Base-by-base conservation (phyloP, 1,140 invertebrate genomes). In the Bombus consobrinus region DNA sequence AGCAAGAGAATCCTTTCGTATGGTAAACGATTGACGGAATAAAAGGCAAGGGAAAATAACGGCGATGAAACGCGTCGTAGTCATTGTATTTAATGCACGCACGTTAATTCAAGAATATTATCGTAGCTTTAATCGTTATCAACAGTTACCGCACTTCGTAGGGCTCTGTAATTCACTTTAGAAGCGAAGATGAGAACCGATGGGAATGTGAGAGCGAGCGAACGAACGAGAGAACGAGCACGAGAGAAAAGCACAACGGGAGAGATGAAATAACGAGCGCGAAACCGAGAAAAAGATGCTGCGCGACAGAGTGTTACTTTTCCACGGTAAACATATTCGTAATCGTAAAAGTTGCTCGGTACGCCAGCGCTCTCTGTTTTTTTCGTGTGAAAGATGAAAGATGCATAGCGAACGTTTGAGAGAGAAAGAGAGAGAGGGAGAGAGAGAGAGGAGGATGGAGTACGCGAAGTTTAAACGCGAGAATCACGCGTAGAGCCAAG, bases 41-140 rank as follows among this genome's bases (percentile, higher is more conserved):
- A 64, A 41, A n/a, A 39, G 22, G 15, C 13, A 18, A 73, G 15
- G 28, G n/a, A 10, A 62, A 57, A 32, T 18, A 59, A 86, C 41
- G 32, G 47, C 77, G 83, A 79, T 41, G 75, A 79, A 83, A 80
- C 88, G 85, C 87, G 88, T 71, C 88, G 80, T 89, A 89, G 81
- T 76, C 92, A 91, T 93, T 91, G 89, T 92, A 93, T 91, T 92
- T 89, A 90, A 93, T 91, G 91, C 94, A 94, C 94, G 92, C 94
- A 94, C 92, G 92, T 94, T 94, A 89, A 94, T 94, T 94, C 93
- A 93, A 94, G 77, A 64, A 89, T 93, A 93, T 93, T 94, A 94
- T 94, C 92, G 93, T 95, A 95, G 94, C 94, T 94, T 94, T 94
- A 94, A 95, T 95, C 92, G 93, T 95, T 95, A 95, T 91, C 91